Evolutionary conservation across 2,797 vertebrate genomes (phyloP).

Genomic region (Synaphobranchus kaupii): DNA sequence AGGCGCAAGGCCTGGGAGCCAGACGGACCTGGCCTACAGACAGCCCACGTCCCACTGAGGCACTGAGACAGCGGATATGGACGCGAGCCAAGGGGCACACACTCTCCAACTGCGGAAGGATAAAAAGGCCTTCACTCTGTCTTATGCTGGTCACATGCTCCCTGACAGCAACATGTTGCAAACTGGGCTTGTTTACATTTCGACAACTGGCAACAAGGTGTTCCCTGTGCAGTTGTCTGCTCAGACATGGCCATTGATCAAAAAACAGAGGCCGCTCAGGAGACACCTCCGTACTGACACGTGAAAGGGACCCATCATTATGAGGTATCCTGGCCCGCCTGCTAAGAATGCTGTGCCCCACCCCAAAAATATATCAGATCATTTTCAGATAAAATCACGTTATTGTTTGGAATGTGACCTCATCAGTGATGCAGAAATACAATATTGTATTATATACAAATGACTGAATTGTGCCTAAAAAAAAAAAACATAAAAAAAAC

Average conservation of each 20-base stretch:
- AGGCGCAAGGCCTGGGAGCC: conserved; percentile 37
- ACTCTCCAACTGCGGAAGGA: conserved; percentile 61
- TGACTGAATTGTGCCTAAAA: too few species aligned
- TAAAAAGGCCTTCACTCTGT: conserved; percentile 51
- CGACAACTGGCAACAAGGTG: not conserved
- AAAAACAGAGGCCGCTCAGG: not conserved
- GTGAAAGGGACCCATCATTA: too few species aligned
- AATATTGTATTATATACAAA: too few species aligned
- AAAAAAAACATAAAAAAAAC: too few species aligned
- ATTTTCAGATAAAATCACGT: too few species aligned
- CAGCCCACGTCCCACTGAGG: conserved; percentile 13
- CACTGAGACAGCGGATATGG: conserved; percentile 34
- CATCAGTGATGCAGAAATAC: too few species aligned
- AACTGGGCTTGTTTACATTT: not conserved
- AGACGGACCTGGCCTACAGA: conserved; percentile 36
- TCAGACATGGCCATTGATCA: not conserved
- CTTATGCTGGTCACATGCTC: too few species aligned
- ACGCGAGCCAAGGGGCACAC: conserved; percentile 54
- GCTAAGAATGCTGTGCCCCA: too few species aligned
- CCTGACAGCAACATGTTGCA: not conserved
- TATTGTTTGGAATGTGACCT: too few species aligned
- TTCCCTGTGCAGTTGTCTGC: not conserved
- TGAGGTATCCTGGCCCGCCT: too few species aligned
- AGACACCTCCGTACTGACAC: not conserved
- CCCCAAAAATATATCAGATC: too few species aligned